These are phyloP conservation scores for Callipepla squamata DNA, from an alignment of 2,113 vertebrate genomes.

Conservation along the genomic window DNA sequence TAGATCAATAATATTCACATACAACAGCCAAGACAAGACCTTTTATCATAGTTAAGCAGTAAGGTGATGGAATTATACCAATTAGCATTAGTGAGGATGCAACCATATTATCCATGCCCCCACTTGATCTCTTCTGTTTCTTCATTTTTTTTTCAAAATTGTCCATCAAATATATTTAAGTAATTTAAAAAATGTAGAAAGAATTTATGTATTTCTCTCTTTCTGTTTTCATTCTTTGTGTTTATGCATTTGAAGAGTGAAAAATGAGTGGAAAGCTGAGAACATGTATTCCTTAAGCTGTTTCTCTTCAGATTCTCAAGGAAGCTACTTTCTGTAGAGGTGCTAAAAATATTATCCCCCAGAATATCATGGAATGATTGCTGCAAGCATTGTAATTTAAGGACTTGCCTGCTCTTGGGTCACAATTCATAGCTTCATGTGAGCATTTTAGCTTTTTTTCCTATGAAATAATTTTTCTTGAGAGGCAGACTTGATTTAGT, in stretches of 20 bases:
- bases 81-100: not conserved
- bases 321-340: slow-evolving; percentile 30
- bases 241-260: not conserved
- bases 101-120: not conserved
- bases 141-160: not conserved
- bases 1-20: not conserved
- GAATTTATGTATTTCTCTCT: not conserved
- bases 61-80: not conserved
- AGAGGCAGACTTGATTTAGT: not conserved
- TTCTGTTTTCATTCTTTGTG: not conserved
- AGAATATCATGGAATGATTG: slow-evolving; percentile 13
- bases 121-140: not conserved
- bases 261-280: not conserved
- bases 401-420: not conserved
- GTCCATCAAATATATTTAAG: not conserved
- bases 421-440: not conserved
- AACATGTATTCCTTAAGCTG: not conserved
- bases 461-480: slow-evolving; percentile 23
- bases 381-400: slow-evolving; percentile 50
- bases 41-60: not conserved
- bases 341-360: slow-evolving; percentile 55
- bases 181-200: not conserved
- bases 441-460: slow-evolving; percentile 30
- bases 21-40: not conserved
- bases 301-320: slow-evolving; percentile 30